Base-by-base conservation (phyloP, 2,888 invertebrate species). In the Mechanitis messenoides region DNA sequence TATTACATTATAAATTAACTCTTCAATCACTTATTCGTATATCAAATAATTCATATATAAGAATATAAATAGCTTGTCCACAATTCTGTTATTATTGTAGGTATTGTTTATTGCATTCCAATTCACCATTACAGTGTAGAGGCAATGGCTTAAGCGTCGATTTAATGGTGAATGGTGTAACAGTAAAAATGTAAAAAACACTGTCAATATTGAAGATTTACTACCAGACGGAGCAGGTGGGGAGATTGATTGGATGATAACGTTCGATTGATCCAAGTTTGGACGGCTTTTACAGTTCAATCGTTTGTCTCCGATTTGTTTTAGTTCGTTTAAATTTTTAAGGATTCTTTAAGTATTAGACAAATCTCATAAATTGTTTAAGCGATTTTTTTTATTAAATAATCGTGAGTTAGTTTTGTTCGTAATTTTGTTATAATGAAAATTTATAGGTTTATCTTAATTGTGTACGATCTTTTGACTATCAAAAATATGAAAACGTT, bases 141-240 rank as follows among this genome's bases (percentile, higher is more conserved):
- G 64, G 63, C 68, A 61, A 64, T 62, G 67, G 64, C 67, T 68
- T 59, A 65, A 71, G 66, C 61, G 63, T 56, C 63, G 62, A 67
- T 63, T 64, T 63, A 63, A 62, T 63, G 61, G 58, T 74, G 69
- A 72, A 73, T 72, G 72, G 71, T 65, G 72, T 70, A 85, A 84
- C 83, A 79, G 84, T 83, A 80, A 81, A 83, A 76, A 75, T 75
- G 74, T 78, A 81, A 83, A 81, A 82, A 83, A 78, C 20, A 20
- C 73, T 64, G 72, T 76, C 79, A 81, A 83, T 83, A 84, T 83
- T 80, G 78, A 84, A 83, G 83, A 84, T 85, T 84, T 85, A 85
- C 80, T 79, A 78, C 75, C 74, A 74, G 71, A 72, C 68, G 72
- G 74, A 71, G 75, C 83, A 84, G 84, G 84, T 84, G 84, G 79